Conservation (phyloP, 2,888 invertebrate species). For the Harpalus rufipes region DNA sequence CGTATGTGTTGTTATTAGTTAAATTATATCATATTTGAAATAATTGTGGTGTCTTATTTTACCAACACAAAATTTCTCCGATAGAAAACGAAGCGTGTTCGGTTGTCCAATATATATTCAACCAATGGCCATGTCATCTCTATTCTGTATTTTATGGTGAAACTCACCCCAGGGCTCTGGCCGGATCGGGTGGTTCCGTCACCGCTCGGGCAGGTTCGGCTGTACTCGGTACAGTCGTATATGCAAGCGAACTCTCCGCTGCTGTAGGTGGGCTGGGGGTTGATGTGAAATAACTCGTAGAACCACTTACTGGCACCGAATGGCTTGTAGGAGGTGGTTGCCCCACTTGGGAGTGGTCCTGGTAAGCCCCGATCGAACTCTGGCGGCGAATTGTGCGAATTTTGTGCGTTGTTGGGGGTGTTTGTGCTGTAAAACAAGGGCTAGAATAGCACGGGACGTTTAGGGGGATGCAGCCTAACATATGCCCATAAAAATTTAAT, state of each 20-base stretch:
- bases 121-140: too few relatives aligned
- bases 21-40: too few relatives aligned
- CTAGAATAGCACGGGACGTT: too few relatives aligned
- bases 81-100: too few relatives aligned
- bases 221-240: constrained; percentile 71
- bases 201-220: constrained; percentile 78
- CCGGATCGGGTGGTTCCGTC: constrained; percentile 74
- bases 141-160: too few relatives aligned
- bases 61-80: too few relatives aligned
- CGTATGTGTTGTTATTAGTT: too few relatives aligned
- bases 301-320: constrained; percentile 75
- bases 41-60: too few relatives aligned
- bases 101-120: too few relatives aligned
- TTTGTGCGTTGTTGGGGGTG: constrained; percentile 81
- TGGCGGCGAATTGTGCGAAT: constrained; percentile 81
- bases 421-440: constrained; percentile 79
- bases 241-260: constrained; percentile 45
- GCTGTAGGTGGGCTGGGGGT: constrained; percentile 82
- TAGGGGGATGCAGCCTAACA: neutral
- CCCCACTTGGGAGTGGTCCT: constrained; percentile 78
- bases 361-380: constrained; percentile 82
- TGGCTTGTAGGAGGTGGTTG: constrained; percentile 66
- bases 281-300: constrained; percentile 82
- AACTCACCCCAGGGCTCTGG: constrained; percentile 68
- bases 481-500: neutral